Evolutionary conservation across 2,888 invertebrate genomes (phyloP).

Genomic region (Allophyes oxyacanthae): DNA sequence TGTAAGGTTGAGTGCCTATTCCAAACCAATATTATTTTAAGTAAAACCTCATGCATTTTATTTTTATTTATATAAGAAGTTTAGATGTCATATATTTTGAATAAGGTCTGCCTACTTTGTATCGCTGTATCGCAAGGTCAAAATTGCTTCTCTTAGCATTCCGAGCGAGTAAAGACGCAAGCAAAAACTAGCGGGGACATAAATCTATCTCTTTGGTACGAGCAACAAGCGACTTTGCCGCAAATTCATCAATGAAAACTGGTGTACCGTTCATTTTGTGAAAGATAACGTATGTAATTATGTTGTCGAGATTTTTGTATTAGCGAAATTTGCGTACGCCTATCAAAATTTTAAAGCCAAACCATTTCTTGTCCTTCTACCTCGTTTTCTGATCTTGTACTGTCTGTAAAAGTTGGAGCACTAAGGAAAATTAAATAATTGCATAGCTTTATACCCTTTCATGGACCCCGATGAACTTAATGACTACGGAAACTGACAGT

Average conservation of each 20-base stretch:
- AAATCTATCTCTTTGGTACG: slow-evolving; percentile 60
- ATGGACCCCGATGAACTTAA: too few relatives aligned
- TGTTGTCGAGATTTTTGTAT: too few relatives aligned
- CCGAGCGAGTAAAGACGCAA: slow-evolving; percentile 71
- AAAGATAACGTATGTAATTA: too few relatives aligned
- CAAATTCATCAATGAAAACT: neutral
- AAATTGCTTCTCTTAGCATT: slow-evolving; percentile 75
- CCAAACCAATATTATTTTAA: slow-evolving; percentile 17
- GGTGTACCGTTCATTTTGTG: too few relatives aligned
- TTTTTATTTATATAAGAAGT: slow-evolving; percentile 13
- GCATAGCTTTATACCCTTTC: too few relatives aligned
- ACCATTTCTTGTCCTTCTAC: too few relatives aligned
- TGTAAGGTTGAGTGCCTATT: slow-evolving; percentile 5
- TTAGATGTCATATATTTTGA: slow-evolving; percentile 47
- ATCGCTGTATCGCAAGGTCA: slow-evolving; percentile 61
- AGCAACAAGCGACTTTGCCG: slow-evolving; percentile 41
- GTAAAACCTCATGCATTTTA: slow-evolving; percentile 27
- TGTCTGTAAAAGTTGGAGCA: too few relatives aligned
- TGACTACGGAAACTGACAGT: too few relatives aligned
- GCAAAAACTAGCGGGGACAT: slow-evolving; percentile 73
- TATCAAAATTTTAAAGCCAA: too few relatives aligned
- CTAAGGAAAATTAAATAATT: too few relatives aligned
- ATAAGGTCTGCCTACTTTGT: slow-evolving; percentile 37
- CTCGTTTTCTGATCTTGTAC: too few relatives aligned
- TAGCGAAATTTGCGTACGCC: too few relatives aligned